Evolutionary conservation across 2,797 vertebrate genomes (phyloP).

Genomic region (Lemur catta): DNA sequence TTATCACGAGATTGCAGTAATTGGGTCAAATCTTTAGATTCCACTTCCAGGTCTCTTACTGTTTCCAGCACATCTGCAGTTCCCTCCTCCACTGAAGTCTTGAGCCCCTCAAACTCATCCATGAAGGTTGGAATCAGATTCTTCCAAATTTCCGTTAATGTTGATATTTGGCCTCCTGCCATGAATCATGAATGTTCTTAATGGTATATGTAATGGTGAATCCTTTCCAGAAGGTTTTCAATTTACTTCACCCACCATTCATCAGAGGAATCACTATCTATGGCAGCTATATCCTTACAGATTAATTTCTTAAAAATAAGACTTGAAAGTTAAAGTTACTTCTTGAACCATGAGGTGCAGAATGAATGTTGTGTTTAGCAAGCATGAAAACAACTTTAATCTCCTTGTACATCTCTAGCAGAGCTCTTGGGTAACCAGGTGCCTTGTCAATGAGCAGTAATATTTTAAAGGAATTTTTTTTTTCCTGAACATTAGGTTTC

Average conservation of each 20-base stretch:
- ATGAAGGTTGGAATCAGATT: not conserved
- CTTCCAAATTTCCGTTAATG: not conserved
- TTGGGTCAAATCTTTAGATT: not conserved
- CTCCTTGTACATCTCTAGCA: not conserved
- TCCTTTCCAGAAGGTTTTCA: not conserved
- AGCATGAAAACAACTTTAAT: not conserved
- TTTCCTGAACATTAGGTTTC: not conserved
- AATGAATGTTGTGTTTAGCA: not conserved
- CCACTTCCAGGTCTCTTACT: not conserved
- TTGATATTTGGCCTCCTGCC: not conserved
- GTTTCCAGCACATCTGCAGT: not conserved
- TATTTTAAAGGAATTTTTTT: not conserved
- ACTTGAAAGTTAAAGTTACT: not conserved
- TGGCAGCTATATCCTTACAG: too few relatives aligned
- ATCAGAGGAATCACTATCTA: not conserved
- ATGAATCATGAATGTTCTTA: not conserved
- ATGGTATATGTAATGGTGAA: not conserved
- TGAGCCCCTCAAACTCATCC: not conserved
- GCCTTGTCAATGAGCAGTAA: not conserved
- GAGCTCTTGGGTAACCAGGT: not conserved
- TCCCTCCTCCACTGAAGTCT: not conserved
- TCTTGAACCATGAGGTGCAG: not conserved
- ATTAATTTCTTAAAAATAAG: not conserved
- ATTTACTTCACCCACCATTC: not conserved
- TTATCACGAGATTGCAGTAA: not conserved